Evolutionary conservation across 2,113 vertebrate genomes (phyloP).

Genomic region (Ancistrus triradiatus): DNA sequence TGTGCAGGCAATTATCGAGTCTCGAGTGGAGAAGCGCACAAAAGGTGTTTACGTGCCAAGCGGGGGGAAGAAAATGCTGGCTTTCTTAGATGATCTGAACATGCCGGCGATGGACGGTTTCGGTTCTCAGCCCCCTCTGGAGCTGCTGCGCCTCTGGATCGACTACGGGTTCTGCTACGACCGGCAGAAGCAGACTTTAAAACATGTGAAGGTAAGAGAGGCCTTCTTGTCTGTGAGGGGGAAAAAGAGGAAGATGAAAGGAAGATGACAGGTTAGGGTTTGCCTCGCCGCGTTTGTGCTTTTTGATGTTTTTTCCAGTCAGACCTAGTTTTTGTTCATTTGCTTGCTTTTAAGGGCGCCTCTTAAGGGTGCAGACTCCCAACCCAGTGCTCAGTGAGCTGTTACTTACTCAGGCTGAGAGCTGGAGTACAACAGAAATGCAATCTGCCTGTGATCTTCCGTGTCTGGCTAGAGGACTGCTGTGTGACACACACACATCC

Average conservation of each 20-base stretch:
- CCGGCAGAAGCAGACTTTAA: constrained; percentile 73
- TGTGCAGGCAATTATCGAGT: constrained; percentile 80
- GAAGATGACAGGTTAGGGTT: not conserved
- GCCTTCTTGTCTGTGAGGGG: not conserved
- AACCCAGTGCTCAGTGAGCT: not conserved
- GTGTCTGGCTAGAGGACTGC: not conserved
- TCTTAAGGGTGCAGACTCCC: not conserved
- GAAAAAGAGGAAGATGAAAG: not conserved
- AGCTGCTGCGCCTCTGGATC: constrained; percentile 82
- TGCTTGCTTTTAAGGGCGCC: too few species aligned
- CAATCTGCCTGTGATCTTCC: not conserved
- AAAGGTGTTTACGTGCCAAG: constrained; percentile 77
- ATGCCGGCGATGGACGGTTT: constrained; percentile 82
- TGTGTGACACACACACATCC: not conserved
- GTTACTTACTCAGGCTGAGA: not conserved
- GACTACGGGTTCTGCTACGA: constrained; percentile 91
- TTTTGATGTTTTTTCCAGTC: not conserved
- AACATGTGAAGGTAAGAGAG: constrained; percentile 76
- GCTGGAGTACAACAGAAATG: not conserved
- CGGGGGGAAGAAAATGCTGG: constrained; percentile 79
- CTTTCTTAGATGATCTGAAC: constrained; percentile 85
- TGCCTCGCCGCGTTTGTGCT: not conserved
- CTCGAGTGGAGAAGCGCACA: constrained; percentile 80
- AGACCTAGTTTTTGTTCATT: too few species aligned
- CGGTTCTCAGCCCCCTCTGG: constrained; percentile 83